phyloP scores from a whole-genome alignment of 1,140 invertebrate species.

The Gonioctena quinquepunctata region DNA sequence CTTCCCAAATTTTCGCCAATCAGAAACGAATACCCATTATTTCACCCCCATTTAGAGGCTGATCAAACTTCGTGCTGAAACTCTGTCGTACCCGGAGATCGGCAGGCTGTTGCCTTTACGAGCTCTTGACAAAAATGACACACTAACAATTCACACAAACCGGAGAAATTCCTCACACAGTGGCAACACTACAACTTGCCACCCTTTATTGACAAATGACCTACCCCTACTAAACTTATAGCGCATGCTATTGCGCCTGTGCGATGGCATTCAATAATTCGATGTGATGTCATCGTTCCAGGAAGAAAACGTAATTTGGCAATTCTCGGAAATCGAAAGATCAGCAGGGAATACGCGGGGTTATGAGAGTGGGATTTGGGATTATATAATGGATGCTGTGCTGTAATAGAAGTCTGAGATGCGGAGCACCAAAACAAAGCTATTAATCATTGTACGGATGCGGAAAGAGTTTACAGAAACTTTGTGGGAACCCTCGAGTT shows the following conservation, averaged over 20 bases:
- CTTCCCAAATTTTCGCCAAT: too few species aligned
- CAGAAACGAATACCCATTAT: too few species aligned
- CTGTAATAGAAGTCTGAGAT: not conserved
- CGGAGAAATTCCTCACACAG: too few species aligned
- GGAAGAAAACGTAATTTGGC: not conserved
- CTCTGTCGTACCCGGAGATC: too few species aligned
- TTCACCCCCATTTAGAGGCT: too few species aligned
- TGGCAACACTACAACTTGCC: not conserved
- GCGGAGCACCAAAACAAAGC: not conserved
- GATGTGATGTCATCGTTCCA: not conserved
- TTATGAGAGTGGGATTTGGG: not conserved
- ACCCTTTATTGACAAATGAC: not conserved
- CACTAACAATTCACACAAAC: too few species aligned
- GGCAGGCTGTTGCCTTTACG: too few species aligned
- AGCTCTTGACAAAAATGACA: too few species aligned
- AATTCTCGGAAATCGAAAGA: not conserved
- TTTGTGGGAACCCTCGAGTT: too few species aligned
- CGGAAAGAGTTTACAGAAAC: too few species aligned
- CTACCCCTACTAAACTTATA: not conserved
- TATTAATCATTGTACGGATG: not conserved
- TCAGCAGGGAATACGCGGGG: not conserved
- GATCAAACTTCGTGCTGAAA: too few species aligned
- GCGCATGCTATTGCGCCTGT: not conserved
- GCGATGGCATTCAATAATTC: not conserved
- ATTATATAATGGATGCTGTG: not conserved